Percentiles rank a stretch among this genome's conserved stretches.
Evolutionary conservation across 2,888 invertebrate genomes (phyloP).

Genomic region (Drosophila prostipennis): DNA sequence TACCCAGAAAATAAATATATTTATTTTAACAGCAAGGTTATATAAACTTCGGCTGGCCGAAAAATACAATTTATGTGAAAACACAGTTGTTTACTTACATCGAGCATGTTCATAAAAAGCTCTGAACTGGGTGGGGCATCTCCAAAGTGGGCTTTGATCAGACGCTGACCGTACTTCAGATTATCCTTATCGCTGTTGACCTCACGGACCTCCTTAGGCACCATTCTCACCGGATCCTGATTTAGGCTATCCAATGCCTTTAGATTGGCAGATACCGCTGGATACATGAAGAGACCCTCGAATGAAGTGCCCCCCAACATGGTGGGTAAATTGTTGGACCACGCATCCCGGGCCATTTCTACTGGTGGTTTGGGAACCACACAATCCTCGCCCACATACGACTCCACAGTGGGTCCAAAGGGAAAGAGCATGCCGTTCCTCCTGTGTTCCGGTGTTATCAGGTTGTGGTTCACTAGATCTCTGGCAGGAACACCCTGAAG

Average conservation of each 20-base stretch:
- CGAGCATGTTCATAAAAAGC: constrained; percentile 49
- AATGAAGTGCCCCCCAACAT: constrained; percentile 81
- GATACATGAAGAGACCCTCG: constrained; percentile 81
- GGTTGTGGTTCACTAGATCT: constrained; percentile 67
- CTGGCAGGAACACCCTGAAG: constrained; percentile 77
- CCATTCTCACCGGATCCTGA: constrained; percentile 52
- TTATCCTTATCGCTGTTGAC: constrained; percentile 55
- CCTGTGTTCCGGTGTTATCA: constrained; percentile 72
- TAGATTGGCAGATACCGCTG: constrained; percentile 55
- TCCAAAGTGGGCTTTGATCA: constrained; percentile 74
- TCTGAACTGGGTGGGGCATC: constrained; percentile 57
- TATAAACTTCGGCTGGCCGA: too few species aligned
- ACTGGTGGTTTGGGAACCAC: constrained; percentile 71
- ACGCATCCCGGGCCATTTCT: constrained; percentile 77
- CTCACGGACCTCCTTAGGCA: constrained; percentile 56
- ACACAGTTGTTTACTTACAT: constrained; percentile 44
- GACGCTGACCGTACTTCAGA: constrained; percentile 71
- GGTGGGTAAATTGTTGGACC: constrained; percentile 79
- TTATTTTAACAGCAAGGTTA: too few species aligned
- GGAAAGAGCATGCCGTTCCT: constrained; percentile 68
- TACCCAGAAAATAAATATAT: too few species aligned
- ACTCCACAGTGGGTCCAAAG: constrained; percentile 81
- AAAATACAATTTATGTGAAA: too few species aligned
- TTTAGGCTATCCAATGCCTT: constrained; percentile 53
- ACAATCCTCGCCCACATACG: constrained; percentile 77